Percentiles rank a stretch among this genome's conserved stretches.
These are phyloP conservation scores for Cyanocitta stelleri DNA, from an alignment of 2,113 vertebrate species.

Conservation along the genomic window DNA sequence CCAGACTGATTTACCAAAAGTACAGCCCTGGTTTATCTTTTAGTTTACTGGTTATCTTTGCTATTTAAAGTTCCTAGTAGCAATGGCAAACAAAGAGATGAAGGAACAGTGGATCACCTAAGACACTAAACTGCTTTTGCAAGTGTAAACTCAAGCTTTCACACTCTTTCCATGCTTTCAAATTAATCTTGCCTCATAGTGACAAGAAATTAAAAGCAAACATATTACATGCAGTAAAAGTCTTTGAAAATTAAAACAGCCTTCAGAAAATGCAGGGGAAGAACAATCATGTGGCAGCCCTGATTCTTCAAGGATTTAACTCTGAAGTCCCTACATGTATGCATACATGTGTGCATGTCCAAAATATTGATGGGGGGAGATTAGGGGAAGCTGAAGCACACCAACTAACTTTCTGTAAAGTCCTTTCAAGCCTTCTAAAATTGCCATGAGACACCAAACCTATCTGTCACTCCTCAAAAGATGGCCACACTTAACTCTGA, in stretches of 20 bases:
- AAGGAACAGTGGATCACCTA: not conserved
- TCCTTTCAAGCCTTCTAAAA: not conserved
- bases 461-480: not conserved
- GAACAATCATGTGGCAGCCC: not conserved
- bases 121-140: not conserved
- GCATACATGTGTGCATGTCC: rapidly evolving
- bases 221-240: not conserved
- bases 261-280: not conserved
- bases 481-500: not conserved
- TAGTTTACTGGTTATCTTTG: not conserved
- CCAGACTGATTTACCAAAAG: not conserved
- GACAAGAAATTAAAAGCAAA: not conserved
- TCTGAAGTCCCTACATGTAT: not conserved
- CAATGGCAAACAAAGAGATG: not conserved
- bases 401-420: not conserved
- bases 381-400: not conserved
- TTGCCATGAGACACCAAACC: not conserved
- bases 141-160: not conserved
- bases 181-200: not conserved
- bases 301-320: not conserved
- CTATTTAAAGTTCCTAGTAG: not conserved
- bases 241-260: not conserved
- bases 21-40: not conserved
- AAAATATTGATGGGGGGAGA: not conserved
- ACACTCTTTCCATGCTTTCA: not conserved